Evolutionary conservation across 2,113 vertebrate species (phyloP).

Genomic region (Aegypius monachus): DNA sequence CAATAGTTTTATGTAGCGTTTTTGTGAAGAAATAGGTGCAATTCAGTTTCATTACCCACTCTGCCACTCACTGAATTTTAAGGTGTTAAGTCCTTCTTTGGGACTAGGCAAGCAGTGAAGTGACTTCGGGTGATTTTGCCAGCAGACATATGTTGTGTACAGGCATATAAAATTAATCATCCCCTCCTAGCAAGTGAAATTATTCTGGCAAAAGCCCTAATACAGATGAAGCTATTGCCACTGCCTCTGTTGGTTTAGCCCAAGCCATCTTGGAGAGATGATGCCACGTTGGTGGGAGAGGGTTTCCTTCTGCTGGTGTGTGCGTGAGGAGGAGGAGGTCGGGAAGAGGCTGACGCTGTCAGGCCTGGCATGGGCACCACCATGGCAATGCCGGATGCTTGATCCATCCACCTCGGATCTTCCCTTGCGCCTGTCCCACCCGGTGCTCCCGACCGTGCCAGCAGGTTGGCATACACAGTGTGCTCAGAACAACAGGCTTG

Average conservation of each 20-base stretch:
- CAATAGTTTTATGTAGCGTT: background rate
- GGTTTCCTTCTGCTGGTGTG: slow-evolving; percentile 4
- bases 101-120: background rate
- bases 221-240: background rate
- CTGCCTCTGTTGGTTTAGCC: background rate
- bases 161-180: slow-evolving; percentile 33
- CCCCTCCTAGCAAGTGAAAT: background rate
- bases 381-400: rapidly evolving
- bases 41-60: background rate
- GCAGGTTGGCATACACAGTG: background rate
- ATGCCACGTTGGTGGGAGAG: background rate
- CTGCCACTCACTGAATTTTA: background rate
- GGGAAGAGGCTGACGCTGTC: background rate
- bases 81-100: background rate
- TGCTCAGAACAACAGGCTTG: background rate
- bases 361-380: background rate
- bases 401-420: rapidly evolving
- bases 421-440: background rate
- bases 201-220: slow-evolving; percentile 11
- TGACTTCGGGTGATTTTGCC: background rate
- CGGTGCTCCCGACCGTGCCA: rapidly evolving
- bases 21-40: background rate
- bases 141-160: slow-evolving; percentile 2
- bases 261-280: background rate
- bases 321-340: background rate